A percentile compares a stretch with the other conserved stretches of the same genome.
Evolutionary conservation across 2,888 invertebrate genomes (phyloP).

Genomic region (Dicycla oo): DNA sequence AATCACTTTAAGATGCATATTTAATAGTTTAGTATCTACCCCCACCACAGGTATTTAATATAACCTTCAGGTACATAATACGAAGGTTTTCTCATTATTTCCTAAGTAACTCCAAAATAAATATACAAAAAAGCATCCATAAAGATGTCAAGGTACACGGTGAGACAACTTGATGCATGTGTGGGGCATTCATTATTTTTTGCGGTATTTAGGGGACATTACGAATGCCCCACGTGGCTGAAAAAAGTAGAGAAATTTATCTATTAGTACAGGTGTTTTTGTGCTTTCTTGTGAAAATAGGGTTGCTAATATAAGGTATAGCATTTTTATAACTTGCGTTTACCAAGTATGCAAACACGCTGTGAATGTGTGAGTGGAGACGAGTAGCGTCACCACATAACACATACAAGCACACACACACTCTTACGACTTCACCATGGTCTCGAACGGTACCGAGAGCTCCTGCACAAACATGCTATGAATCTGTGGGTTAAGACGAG

Average conservation of each 20-base stretch:
- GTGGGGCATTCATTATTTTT: conserved; percentile 77
- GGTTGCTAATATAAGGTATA: background rate
- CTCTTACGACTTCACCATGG: too few species aligned
- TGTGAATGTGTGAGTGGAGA: too few species aligned
- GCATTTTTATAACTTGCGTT: too few species aligned
- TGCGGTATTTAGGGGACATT: conserved; percentile 70
- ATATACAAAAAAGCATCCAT: conserved; percentile 72
- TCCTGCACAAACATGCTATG: too few species aligned
- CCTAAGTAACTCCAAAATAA: conserved; percentile 59
- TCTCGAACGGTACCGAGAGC: too few species aligned
- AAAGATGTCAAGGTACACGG: conserved; percentile 73
- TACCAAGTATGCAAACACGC: too few species aligned
- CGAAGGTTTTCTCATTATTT: conserved; percentile 6
- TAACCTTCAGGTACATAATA: background rate
- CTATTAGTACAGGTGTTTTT: conserved; percentile 48
- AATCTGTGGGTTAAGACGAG: too few species aligned
- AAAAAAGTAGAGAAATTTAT: conserved; percentile 51
- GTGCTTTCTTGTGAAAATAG: background rate
- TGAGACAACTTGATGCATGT: conserved; percentile 78
- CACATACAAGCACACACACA: too few species aligned
- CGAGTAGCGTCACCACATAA: too few species aligned
- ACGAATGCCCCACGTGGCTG: conserved; percentile 42
- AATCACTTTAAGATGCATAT: too few species aligned
- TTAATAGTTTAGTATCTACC: background rate
- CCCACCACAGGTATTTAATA: background rate